phyloP scores from a whole-genome alignment of 1,140 invertebrate genomes.

The Hylyphantes graminicola region DNA sequence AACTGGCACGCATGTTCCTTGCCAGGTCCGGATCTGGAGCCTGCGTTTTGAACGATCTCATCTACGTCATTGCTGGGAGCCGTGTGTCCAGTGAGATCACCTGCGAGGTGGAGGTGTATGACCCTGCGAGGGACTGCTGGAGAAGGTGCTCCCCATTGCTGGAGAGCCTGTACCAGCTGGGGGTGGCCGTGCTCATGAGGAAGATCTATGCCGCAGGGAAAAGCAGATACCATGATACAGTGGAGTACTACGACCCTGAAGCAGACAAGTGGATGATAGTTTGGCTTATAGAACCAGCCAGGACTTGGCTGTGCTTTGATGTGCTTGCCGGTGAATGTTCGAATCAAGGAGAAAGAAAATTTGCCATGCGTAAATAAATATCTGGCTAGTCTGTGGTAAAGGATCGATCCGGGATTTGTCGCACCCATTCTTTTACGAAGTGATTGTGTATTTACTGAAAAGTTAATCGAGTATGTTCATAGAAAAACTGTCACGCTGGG shows the following conservation, averaged over 20 bases:
- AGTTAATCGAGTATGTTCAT: too few species aligned
- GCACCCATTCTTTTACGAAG: too few species aligned
- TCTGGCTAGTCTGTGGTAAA: too few species aligned
- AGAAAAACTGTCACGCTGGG: too few species aligned
- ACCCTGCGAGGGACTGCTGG: conserved; percentile 70
- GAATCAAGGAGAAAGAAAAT: too few species aligned
- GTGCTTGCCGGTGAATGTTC: too few species aligned
- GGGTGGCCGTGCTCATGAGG: conserved; percentile 84
- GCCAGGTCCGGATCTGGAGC: conserved; percentile 71
- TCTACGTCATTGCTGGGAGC: conserved; percentile 74
- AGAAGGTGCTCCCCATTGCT: conserved; percentile 69
- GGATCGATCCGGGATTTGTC: too few species aligned
- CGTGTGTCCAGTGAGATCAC: conserved; percentile 73
- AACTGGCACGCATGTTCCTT: conserved; percentile 77
- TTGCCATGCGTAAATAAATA: too few species aligned
- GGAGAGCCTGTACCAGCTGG: conserved; percentile 79
- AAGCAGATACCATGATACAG: conserved; percentile 70
- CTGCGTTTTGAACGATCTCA: conserved; percentile 70
- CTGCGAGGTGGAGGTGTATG: conserved; percentile 69
- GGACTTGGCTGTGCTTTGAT: conserved; percentile 72
- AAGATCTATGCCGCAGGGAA: conserved; percentile 84
- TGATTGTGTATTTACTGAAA: too few species aligned
- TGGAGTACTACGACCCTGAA: conserved; percentile 70
- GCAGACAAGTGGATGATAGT: conserved; percentile 70
- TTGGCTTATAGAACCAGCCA: conserved; percentile 70